Percentiles rank a stretch among this genome's conserved stretches.
Evolutionary conservation across 2,113 vertebrate genomes (phyloP).

Genomic region (Saccopteryx bilineata): DNA sequence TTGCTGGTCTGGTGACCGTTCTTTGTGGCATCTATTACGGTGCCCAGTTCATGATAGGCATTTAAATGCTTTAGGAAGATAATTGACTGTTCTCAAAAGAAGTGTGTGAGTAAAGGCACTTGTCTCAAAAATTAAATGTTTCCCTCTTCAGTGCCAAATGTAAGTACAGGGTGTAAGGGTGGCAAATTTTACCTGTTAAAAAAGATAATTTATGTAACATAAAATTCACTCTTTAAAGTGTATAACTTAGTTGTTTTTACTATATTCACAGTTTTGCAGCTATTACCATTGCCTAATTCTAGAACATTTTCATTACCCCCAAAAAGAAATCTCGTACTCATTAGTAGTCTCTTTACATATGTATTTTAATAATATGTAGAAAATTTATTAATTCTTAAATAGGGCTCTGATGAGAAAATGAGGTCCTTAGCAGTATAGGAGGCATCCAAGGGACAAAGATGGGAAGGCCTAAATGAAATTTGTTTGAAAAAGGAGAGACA

Average conservation of each 20-base stretch:
- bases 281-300: neutral
- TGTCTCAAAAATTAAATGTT: slow-evolving; percentile 23
- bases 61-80: neutral
- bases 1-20: neutral
- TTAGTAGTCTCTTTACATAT: neutral
- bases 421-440: neutral
- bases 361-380: neutral
- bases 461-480: neutral
- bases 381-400: slow-evolving; percentile 38
- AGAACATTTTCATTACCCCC: neutral
- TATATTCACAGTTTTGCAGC: neutral
- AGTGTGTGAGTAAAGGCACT: neutral
- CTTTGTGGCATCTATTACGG: neutral
- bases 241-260: neutral
- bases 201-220: neutral
- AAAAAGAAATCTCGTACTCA: neutral
- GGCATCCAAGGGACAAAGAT: neutral
- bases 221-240: neutral
- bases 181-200: neutral
- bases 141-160: neutral
- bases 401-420: slow-evolving; percentile 5
- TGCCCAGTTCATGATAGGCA: neutral
- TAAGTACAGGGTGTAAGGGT: neutral
- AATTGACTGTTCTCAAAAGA: slow-evolving; percentile 11
- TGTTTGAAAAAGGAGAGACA: slow-evolving; percentile 11